Base-by-base conservation (phyloP, 2,113 vertebrate species). In the Castor canadensis region DNA sequence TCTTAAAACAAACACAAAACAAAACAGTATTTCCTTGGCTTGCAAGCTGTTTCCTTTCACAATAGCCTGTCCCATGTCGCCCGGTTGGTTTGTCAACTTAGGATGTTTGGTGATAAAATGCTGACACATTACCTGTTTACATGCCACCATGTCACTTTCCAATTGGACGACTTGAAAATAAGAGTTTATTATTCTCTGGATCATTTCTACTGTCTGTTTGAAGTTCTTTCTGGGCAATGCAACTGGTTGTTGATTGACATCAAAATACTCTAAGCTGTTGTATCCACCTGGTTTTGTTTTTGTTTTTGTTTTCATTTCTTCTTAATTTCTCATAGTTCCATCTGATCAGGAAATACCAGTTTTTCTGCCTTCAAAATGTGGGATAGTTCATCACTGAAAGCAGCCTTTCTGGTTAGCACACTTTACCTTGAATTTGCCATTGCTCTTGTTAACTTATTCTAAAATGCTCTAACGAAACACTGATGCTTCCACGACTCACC, bases 21-120 rank as follows among this genome's bases (percentile, higher is more conserved):
- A 26, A 60, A 60, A 26, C 5, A 26, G 58, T 60, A 26, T 97
- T 94, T 66, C 75, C 95, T 97, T 97, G 93, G 92, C 93, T 47
- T 76, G 35, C 26, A 17, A 69, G 47, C 15, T 5, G 15, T 40
- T 94, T 84, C 54, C 47, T 60, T 92, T 93, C 91, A 71, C 56
- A 69, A 69, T 45, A 75, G 20, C 71, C 84, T 90, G 64, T 64
- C 82, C 80, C 40, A 30, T 93, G 96, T 87, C 81, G 75, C 80
- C 93, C 82, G 72, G 40, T 60, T 94, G n/a, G 35, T 56, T 89
- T 93, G 87, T 93, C 88, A 92, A 16, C 40, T 56, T 52, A 28
- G 38, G 20, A 84, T 89, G 52, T 89, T 80, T 96, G 87, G 35
- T 72, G 52, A 89, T 43, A 79, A 93, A 90, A 97, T 47, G 45